Evolutionary conservation across 2,797 vertebrate genomes (phyloP).

Genomic region (Pogoniulus pusillus): DNA sequence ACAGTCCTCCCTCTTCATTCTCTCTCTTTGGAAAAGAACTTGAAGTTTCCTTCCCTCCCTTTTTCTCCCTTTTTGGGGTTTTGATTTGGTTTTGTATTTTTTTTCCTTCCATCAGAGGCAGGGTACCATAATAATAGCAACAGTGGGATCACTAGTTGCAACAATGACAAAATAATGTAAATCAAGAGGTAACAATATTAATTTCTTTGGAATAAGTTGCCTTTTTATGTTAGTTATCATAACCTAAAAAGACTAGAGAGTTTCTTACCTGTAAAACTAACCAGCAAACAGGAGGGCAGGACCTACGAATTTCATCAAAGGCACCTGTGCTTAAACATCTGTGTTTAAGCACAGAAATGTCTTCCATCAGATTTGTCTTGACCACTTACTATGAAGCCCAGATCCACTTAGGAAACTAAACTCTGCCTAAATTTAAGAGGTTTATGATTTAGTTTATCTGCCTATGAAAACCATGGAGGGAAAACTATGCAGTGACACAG

Average conservation of each 20-base stretch:
- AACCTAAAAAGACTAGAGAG: no score
- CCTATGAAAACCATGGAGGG: background rate
- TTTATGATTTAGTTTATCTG: background rate
- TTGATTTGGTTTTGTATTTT: background rate
- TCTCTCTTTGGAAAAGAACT: background rate
- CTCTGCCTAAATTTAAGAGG: background rate
- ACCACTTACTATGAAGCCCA: background rate
- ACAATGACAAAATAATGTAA: background rate
- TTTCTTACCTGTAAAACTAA: no score
- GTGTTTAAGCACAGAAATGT: no score
- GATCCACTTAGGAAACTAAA: background rate
- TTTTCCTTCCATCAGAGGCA: background rate
- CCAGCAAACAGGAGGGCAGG: no score
- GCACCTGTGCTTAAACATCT: no score
- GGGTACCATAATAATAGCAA: background rate
- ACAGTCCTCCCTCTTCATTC: background rate
- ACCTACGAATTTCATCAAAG: no score
- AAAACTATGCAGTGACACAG: background rate
- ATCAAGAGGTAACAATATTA: background rate
- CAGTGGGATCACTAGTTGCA: background rate
- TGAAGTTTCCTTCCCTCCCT: background rate
- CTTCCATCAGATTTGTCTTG: background rate
- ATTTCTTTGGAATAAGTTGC: no score
- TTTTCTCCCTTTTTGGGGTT: background rate
- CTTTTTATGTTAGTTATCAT: no score